Conservation (phyloP, 2,888 invertebrate species). For the Subacronicta megacephala region DNA sequence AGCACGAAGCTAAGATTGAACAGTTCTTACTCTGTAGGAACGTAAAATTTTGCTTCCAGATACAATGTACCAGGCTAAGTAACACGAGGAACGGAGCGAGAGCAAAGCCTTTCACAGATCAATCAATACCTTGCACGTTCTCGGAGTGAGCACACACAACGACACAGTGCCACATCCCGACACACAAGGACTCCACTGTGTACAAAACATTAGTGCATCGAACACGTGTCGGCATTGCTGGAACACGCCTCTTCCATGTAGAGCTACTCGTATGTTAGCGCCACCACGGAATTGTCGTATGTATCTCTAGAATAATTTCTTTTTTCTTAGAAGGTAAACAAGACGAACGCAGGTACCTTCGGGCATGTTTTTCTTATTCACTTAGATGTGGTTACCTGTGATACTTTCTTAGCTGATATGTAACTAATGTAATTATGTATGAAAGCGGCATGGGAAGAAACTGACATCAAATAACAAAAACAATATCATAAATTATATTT, state of each 20-base stretch:
- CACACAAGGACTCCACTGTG: constrained; percentile 15
- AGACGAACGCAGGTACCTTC: background rate
- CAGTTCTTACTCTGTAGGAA: constrained; percentile 3
- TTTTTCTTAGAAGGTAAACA: background rate
- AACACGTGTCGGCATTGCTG: constrained; percentile 31
- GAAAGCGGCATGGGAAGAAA: no score
- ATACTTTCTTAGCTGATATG: no score
- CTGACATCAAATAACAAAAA: no score
- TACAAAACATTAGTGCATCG: constrained; percentile 27
- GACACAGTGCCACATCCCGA: constrained; percentile 29
- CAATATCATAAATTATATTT: no score
- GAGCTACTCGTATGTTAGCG: constrained; percentile 11
- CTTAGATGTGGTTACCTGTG: no score
- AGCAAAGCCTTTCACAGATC: constrained; percentile 46
- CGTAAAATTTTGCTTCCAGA: constrained; percentile 31
- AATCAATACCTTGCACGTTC: constrained; percentile 43
- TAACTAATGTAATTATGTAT: no score
- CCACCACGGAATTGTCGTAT: constrained; percentile 14
- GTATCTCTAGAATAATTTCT: background rate
- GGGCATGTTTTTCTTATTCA: no score
- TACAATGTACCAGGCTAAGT: constrained; percentile 34
- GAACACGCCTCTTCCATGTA: constrained; percentile 50
- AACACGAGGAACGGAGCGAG: constrained; percentile 44
- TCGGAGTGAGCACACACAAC: constrained; percentile 27
- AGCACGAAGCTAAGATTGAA: constrained; percentile 13